Percentiles rank a stretch among this genome's conserved stretches.
Evolutionary conservation across 2,113 vertebrate genomes (phyloP).

Genomic region (Polypterus bichir): DNA sequence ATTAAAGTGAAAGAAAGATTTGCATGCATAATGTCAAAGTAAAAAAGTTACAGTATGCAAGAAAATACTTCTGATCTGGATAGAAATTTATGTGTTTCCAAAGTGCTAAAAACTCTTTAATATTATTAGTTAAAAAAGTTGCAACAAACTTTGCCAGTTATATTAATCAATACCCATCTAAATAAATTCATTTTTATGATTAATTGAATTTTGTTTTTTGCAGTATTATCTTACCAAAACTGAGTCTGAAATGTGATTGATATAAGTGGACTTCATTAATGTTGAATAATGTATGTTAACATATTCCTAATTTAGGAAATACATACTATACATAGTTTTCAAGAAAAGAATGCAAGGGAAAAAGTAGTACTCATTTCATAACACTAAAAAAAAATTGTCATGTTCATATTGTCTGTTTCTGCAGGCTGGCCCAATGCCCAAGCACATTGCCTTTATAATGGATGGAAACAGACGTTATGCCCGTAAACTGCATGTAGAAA

Average conservation of each 20-base stretch:
- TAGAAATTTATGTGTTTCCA: no score
- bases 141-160: no score
- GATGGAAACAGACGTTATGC: conserved; percentile 93
- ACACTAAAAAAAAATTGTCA: background rate
- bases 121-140: no score
- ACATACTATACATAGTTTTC: background rate
- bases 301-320: background rate
- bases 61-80: no score
- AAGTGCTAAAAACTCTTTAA: no score
- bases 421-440: conserved; percentile 90
- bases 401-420: conserved; percentile 8
- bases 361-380: background rate
- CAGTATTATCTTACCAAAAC: background rate
- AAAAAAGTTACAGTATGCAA: no score
- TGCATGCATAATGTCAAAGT: no score
- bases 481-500: conserved; percentile 72
- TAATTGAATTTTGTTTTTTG: no score
- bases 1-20: no score
- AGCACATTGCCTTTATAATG: conserved; percentile 96
- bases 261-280: background rate
- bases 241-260: background rate
- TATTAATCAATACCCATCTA: no score
- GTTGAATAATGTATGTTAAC: background rate
- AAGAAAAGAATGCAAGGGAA: background rate
- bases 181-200: no score